Evolutionary conservation across 2,113 vertebrate species (phyloP).

Genomic region (Cinclus cinclus): DNA sequence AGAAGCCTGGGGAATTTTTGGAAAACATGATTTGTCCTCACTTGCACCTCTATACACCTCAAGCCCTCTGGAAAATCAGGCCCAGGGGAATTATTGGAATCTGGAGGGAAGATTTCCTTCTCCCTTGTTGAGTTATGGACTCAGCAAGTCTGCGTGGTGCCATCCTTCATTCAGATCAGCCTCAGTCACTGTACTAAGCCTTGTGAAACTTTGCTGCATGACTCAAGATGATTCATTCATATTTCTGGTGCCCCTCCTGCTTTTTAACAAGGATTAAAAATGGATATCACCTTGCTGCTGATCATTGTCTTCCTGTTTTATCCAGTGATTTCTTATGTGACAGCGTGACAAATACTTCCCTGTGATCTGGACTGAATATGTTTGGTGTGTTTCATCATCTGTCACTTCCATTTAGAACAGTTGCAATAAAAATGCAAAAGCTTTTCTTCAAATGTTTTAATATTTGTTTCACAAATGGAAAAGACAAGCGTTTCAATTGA

Average conservation of each 20-base stretch:
- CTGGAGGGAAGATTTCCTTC: background rate
- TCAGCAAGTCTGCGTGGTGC: fast-evolving
- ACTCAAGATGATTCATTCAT: background rate
- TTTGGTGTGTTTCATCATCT: background rate
- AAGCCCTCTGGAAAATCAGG: background rate
- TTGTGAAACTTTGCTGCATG: background rate
- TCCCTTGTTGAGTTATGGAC: background rate
- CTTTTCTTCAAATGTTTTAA: background rate
- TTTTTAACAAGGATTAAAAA: background rate
- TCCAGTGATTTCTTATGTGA: background rate
- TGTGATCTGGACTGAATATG: background rate
- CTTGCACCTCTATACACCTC: background rate
- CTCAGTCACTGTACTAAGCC: background rate
- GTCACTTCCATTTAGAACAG: background rate
- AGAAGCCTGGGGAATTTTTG: background rate
- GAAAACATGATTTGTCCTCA: background rate
- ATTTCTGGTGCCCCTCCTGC: background rate
- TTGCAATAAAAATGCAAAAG: constrained; percentile 8
- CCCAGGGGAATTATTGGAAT: background rate
- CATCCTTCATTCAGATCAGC: background rate
- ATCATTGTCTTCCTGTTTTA: background rate
- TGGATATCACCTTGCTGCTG: background rate
- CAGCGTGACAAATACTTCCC: background rate
- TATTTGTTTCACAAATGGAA: background rate
- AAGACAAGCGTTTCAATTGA: background rate